Evolutionary conservation across 2,888 invertebrate genomes (phyloP).

Genomic region (Lasioglossum lativentre): DNA sequence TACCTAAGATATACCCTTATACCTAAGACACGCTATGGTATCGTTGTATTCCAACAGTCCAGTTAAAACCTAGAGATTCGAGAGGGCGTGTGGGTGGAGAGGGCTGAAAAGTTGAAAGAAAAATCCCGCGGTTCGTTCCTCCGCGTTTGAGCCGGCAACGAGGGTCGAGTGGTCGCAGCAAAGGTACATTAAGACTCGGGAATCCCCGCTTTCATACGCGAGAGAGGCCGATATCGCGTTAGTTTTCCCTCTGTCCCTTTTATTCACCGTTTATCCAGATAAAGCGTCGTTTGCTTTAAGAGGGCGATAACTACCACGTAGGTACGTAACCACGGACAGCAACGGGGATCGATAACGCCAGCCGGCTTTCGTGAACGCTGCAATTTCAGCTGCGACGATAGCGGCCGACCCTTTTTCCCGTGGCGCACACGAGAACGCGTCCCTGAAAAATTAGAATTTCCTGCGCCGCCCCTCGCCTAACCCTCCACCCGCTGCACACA

Average conservation of each 20-base stretch:
- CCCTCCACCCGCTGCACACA: not conserved
- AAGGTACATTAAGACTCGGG: constrained; percentile 29
- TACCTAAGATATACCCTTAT: too few species aligned
- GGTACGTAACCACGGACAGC: constrained; percentile 32
- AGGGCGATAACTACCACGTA: constrained; percentile 65
- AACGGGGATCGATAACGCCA: constrained; percentile 67
- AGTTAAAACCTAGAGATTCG: not conserved
- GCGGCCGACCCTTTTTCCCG: constrained; percentile 27
- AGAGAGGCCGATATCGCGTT: constrained; percentile 15
- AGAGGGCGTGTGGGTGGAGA: not conserved
- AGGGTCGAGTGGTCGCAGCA: constrained; percentile 6
- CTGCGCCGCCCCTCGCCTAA: constrained; percentile 3
- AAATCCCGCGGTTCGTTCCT: not conserved
- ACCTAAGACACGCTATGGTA: too few species aligned
- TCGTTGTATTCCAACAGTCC: too few species aligned
- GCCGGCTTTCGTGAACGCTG: constrained; percentile 65
- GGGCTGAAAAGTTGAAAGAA: constrained; percentile 28
- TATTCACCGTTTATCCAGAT: constrained; percentile 65
- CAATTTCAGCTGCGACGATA: constrained; percentile 65
- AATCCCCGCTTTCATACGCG: constrained; percentile 23
- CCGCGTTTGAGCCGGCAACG: not conserved
- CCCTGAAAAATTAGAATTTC: constrained; percentile 63
- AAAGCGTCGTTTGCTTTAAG: constrained; percentile 59
- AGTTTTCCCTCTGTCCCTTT: constrained; percentile 31
- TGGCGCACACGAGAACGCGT: constrained; percentile 39